Evolutionary conservation across 2,888 invertebrate species (phyloP).

Genomic region (Andricus curvator): DNA sequence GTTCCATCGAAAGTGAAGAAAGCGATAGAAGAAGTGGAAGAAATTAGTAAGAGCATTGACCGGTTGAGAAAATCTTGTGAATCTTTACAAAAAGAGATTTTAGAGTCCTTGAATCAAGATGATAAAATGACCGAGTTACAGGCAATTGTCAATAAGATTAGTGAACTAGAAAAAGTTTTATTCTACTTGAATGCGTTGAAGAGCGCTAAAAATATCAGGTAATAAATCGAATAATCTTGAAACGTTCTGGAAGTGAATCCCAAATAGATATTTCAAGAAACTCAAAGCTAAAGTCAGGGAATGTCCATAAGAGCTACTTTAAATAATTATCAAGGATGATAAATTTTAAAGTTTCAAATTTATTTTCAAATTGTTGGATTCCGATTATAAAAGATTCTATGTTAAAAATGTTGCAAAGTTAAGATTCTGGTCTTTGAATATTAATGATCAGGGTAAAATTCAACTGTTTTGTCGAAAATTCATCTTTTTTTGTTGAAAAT

Average conservation of each 20-base stretch:
- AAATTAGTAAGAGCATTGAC: constrained; percentile 78
- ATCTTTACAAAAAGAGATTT: constrained; percentile 73
- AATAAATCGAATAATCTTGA: constrained; percentile 63
- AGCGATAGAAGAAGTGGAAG: constrained; percentile 83
- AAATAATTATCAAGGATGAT: too few species aligned
- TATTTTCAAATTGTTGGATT: too few species aligned
- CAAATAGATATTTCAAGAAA: constrained; percentile 61
- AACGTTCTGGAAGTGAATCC: constrained; percentile 73
- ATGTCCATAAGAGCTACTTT: too few species aligned
- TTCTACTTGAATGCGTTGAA: constrained; percentile 86
- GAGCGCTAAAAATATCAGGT: constrained; percentile 87
- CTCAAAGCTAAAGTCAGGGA: background rate
- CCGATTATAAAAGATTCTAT: too few species aligned
- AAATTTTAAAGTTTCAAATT: too few species aligned
- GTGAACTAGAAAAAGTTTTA: constrained; percentile 80
- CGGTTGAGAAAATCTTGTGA: constrained; percentile 78
- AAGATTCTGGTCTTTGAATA: too few species aligned
- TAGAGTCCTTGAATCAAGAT: constrained; percentile 68
- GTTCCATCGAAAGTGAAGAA: constrained; percentile 83
- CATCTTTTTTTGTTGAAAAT: too few species aligned
- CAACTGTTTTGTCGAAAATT: too few species aligned
- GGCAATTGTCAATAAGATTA: constrained; percentile 81
- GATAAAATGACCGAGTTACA: constrained; percentile 80
- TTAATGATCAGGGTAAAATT: too few species aligned
- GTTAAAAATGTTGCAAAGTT: too few species aligned